Evolutionary conservation across 2,888 invertebrate species (phyloP), one percentile per base, ranked within the genome.

Genomic region (Habroteleia sp.): DNA sequence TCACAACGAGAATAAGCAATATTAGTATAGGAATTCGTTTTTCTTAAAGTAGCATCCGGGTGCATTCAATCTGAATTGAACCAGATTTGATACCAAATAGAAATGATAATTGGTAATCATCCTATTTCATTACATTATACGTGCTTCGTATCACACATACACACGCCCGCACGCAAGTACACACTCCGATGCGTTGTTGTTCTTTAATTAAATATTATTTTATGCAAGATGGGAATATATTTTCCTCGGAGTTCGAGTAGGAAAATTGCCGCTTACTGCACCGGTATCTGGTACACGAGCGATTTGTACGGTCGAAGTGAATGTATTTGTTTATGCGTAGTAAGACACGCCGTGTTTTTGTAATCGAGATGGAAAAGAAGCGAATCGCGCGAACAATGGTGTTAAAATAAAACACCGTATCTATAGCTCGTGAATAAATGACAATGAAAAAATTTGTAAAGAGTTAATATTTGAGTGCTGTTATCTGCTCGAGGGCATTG

Each of bases 191-290:
- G 20, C 3, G n/a, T 5, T 39, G 50, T 29, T 58, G 17, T 39
- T 42, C 42, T 50, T 60, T 29, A 50, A 50, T 50, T 31, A 52
- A 60, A 33, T 29, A 42, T 48, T 68, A 68, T 42, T 52, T 68
- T 50, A 42, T 68, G 35, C 68, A 42, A 42, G 14, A 50, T 50
- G 37, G 44, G 50, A 42, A 42, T 39, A 27, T 42, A 58, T 58
- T 60, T 42, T 42, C 39, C 25, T 5, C 35, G 29, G 27, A 3
- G 11, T n/a, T 13, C 44, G 35, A 37, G 48, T 68, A 31, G 60
- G 35, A 68, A 62, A 63, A 71, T 52, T 42, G 11, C 62, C 56
- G 71, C 63, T 56, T 29, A 71, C 56, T 10, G 52, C 16, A 39
- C 35, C 27, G 44, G 39, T 63, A 62, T 48, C 71, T 54, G 17